Conservation (phyloP, 2,797 vertebrate genomes). For the Acanthornis magna region DNA sequence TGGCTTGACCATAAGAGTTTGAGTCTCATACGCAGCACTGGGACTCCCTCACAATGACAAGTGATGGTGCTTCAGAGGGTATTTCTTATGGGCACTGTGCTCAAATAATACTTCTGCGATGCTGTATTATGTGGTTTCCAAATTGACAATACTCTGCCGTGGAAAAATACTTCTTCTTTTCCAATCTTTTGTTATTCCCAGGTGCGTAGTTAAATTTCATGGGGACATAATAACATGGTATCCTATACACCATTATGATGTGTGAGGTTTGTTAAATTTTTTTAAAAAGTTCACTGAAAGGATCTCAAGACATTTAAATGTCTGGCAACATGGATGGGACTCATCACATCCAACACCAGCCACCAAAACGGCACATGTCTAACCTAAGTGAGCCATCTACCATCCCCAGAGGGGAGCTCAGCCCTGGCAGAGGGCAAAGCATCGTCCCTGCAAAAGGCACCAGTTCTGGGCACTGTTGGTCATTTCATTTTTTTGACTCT, state of each 20-base stretch:
- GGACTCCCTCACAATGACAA: neutral
- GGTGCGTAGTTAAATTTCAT: neutral
- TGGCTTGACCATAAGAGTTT: neutral
- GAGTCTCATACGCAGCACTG: neutral
- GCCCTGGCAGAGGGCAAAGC: neutral
- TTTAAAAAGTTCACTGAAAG: neutral
- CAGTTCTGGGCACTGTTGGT: rapidly evolving
- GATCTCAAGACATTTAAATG: neutral
- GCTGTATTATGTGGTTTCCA: neutral
- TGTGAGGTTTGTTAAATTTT: neutral
- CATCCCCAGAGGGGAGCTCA: neutral
- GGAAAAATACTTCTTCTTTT: neutral
- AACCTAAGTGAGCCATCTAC: neutral
- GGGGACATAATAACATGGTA: neutral
- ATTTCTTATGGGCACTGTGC: neutral
- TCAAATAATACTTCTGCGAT: neutral
- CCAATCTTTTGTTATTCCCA: neutral
- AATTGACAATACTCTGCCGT: neutral
- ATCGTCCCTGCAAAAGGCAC: neutral
- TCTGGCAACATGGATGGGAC: neutral
- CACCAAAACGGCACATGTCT: neutral
- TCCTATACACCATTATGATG: neutral
- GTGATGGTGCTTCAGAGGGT: neutral
- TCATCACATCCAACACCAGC: neutral
- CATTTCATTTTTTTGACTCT: neutral